Evolutionary conservation across 35 echinoderm and acorn worm genomes (phyloP), one percentile per base, ranked within the genome.

Genomic region (Chiridota heheva): DNA sequence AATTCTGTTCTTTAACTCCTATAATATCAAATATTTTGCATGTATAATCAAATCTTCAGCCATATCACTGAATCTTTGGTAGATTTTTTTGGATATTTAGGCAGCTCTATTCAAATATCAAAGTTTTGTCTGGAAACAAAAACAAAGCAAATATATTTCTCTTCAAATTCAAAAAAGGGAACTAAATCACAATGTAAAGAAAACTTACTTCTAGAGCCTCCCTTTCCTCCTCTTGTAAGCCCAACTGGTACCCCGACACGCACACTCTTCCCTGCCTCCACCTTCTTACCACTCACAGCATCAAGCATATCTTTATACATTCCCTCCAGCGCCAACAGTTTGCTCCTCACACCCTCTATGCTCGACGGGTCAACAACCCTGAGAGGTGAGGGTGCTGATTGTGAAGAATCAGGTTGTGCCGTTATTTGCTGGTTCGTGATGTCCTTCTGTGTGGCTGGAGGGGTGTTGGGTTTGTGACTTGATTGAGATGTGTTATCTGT

Each of bases 221-320:
- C 83, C 70, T 76, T 77, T 86, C 55, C 36, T 7, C 66, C 76
- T 86, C 42, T 67, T 86, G 20, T 4, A 40, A 60, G 83, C 63
- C 45, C 18, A 27, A 24, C 49, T 60, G 25, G 46, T 86, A 31
- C 63, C 76, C 12, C 74, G 2, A 42, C 55, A 25, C 10, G 58
- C 25, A 42, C 55, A 4, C 38, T 33, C 16, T 44, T 39, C 56
- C 35, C 83, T 20, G 22, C 46, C 53, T 46, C 47, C 36, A n/a
- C 60, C 61, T 78, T 91, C 58, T 82, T 57, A 83, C 42, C 62
- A 36, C 73, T 73, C 18, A 87, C 60, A 1, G 70, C 81, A 56
- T 88, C 66, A 2, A 98, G 66, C 36, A 98, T 98, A 7, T 98
- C 95, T 58, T 91, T 87, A 44, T 98, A 98, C 95, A 98, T 98